Base-by-base conservation (phyloP, 2,888 invertebrate genomes). In the Thymelicus sylvestris region DNA sequence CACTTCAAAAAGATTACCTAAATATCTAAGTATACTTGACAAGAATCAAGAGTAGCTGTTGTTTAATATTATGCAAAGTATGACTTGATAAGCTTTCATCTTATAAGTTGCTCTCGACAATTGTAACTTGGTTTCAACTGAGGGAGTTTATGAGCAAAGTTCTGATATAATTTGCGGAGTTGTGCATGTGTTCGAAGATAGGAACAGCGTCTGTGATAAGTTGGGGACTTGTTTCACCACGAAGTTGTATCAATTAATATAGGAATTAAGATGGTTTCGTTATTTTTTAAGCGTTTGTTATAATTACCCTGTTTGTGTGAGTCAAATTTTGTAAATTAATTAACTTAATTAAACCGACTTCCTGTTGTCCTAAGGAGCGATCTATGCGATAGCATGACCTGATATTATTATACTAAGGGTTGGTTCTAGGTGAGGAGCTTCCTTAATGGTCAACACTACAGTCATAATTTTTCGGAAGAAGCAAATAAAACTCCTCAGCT, bases 111-210 rank as follows among this genome's bases (percentile, higher is more conserved):
- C 19, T 24, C 55, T 55, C 55, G 4, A 19, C 19, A 24, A 55
- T 24, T 55, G 55, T 55, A 55, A 55, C 55, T 55, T 55, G 19
- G 55, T 24, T 19, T 55, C 55, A 55, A 55, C 10, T 24, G 8
- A 24, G 52, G 7, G 19, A 19, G 55, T 55, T 55, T 55, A 55
- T 24, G 55, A 12, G 19, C 24, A 5, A 55, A 55, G 19, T 55
- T 55, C 12, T 24, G 12, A 24, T 55, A 55, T 55, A 55, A 55
- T 12, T 55, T 55, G 24, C 2, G 24, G 55, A 55, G 55, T 55
- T 55, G 24, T 55, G 55, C 24, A 55, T 55, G 55, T 55, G 55
- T 55, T 55, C 24, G 50, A 15, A 24, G 55, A 55, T 24, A 55
- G 55, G 24, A 55, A 19, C 24, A 10, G 55, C 55, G 19, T 10